A percentile compares a stretch with the other conserved stretches of the same genome.
Conservation (phyloP, 2,113 vertebrate genomes). For the Tyrannus savana region DNA sequence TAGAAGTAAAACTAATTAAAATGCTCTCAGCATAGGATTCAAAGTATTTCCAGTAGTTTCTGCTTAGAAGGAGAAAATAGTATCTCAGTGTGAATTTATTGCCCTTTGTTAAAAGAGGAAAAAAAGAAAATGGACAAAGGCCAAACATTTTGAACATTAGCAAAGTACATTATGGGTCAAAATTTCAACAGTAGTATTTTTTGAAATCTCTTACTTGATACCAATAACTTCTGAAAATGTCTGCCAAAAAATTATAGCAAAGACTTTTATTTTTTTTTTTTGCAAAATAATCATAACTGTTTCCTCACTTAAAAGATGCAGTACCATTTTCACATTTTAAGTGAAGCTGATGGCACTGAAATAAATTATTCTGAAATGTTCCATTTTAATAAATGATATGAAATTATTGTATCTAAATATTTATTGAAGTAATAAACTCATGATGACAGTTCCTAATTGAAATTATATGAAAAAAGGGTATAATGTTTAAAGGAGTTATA, state of each 20-base stretch:
- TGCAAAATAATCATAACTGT: background rate
- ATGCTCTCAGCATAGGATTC: background rate
- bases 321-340: background rate
- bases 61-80: slow-evolving; percentile 2
- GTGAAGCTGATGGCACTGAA: background rate
- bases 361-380: background rate
- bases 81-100: background rate
- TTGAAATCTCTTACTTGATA: background rate
- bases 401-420: background rate
- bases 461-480: background rate
- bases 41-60: background rate
- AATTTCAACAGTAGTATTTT: background rate
- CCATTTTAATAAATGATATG: background rate
- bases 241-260: background rate
- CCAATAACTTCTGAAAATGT: background rate
- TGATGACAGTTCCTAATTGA: background rate
- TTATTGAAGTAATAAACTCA: background rate
- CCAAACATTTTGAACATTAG: background rate
- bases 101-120: background rate
- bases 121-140: background rate
- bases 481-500: background rate
- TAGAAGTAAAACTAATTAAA: background rate
- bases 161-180: background rate
- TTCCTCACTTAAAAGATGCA: background rate
- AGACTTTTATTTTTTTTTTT: background rate